Evolutionary conservation across 2,888 invertebrate species (phyloP), one percentile per base, ranked within the genome.

Genomic region (Drosophila mimica): DNA sequence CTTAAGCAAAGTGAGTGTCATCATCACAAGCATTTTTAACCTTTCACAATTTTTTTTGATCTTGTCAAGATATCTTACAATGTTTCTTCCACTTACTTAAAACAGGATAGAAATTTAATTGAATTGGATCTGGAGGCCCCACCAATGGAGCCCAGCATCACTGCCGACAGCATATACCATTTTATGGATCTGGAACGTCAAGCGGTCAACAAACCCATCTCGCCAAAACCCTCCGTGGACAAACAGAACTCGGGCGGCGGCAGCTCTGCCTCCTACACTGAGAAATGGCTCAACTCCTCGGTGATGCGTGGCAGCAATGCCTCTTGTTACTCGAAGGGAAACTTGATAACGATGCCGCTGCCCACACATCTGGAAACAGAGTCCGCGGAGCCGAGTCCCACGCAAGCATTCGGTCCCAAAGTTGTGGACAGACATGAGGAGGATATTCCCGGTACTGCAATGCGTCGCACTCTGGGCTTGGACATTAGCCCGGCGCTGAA

Each of bases 401-500:
- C 92, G 0, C 94, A 94, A 69, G 94, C 94, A 0, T 94, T 94
- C 82, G 94, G 94, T 0, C 94, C 94, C 0, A 94, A 93, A 79
- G 88, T 94, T 17, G 91, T 91, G 59, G 71, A 77, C 9, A 80
- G 40, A 28, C 85, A 83, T 30, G 78, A 81, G 0, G 94, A 94
- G 81, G 92, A 92, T 60, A 92, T 93, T 15, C 93, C 93, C 0
- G 93, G 93, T 3, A 93, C 93, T 4, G 93, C 93, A 34, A 93
- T 93, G 92, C 81, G 88, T 17, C 89, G 91, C 0, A 87, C 82
- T 2, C 70, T 93, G 46, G 91, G 89, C 20, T 66, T 93, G 0
- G 85, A 92, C 46, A 71, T 93, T 20, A 88, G 86, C 13, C 76
- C 91, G 0, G 81, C 82, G 0, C 49, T 86, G 6, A 79, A 60